Evolutionary conservation across 2,113 vertebrate species (phyloP).

Genomic region (Tichodroma muraria): DNA sequence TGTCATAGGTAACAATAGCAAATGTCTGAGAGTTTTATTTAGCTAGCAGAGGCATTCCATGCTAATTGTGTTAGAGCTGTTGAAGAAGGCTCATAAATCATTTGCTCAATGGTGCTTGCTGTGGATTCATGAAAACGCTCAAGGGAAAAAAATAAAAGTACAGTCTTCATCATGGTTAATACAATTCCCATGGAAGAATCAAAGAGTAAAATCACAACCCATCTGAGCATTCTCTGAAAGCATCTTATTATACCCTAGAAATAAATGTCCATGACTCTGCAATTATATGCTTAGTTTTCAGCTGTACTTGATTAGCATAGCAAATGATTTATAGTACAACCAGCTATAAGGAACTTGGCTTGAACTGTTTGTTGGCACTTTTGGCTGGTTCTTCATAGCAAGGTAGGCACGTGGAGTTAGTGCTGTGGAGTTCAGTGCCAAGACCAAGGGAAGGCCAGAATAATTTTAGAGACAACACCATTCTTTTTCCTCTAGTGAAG

Average conservation of each 20-base stretch:
- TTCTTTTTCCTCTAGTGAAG: neutral
- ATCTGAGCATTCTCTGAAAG: neutral
- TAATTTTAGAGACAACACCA: neutral
- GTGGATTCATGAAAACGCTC: neutral
- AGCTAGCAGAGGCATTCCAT: neutral
- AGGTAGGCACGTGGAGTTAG: neutral
- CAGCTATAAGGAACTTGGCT: neutral
- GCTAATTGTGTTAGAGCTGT: neutral
- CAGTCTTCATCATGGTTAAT: neutral
- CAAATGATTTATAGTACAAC: neutral
- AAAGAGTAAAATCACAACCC: neutral
- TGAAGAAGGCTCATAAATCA: neutral
- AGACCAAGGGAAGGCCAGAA: neutral
- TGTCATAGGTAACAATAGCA: neutral
- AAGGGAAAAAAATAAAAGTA: neutral
- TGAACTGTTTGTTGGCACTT: neutral
- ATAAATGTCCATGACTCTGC: neutral
- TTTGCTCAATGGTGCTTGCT: neutral
- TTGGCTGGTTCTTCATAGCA: neutral
- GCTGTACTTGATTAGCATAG: conserved; percentile 21
- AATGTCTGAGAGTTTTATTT: neutral
- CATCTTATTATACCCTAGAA: neutral
- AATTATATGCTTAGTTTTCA: conserved; percentile 38
- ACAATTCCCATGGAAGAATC: neutral
- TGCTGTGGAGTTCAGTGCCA: neutral